Conservation (phyloP, 2,797 vertebrate genomes). For the Cynopterus sphinx region DNA sequence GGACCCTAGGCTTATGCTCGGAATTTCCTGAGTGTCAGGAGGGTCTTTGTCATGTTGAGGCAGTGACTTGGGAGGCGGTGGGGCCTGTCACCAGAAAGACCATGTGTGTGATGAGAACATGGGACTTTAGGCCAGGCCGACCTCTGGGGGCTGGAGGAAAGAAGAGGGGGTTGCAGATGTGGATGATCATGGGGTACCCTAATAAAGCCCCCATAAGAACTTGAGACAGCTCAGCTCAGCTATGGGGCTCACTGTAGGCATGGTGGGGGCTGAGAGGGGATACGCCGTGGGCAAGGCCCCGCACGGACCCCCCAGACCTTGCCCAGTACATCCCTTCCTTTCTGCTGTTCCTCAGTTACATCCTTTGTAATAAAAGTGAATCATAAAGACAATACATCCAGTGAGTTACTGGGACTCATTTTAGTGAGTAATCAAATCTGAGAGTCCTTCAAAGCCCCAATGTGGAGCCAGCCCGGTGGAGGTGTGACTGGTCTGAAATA, state of each 20-base stretch:
- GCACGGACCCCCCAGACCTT: too few species aligned
- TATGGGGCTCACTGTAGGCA: too few species aligned
- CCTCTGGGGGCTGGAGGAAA: background rate
- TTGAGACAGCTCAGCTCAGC: background rate
- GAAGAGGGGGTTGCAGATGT: background rate
- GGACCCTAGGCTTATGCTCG: too few species aligned
- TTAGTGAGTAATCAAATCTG: background rate
- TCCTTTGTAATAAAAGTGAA: background rate
- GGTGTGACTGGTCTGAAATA: background rate
- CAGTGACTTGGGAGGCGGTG: too few species aligned
- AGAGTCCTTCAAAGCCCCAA: background rate
- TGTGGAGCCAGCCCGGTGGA: background rate
- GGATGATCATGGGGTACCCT: too few species aligned
- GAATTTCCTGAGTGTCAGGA: background rate
- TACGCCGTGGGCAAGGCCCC: too few species aligned
- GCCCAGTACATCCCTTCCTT: background rate
- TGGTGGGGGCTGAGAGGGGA: background rate
- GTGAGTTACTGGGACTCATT: background rate
- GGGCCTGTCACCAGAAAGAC: background rate
- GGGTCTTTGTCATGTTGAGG: background rate
- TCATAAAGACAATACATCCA: background rate
- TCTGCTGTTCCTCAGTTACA: background rate
- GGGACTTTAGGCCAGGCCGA: background rate
- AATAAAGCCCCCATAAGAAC: background rate
- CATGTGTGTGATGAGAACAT: too few species aligned